Evolutionary conservation across 2,888 invertebrate species (phyloP), one percentile per base, ranked within the genome.

Genomic region (Cynaeus angustus): DNA sequence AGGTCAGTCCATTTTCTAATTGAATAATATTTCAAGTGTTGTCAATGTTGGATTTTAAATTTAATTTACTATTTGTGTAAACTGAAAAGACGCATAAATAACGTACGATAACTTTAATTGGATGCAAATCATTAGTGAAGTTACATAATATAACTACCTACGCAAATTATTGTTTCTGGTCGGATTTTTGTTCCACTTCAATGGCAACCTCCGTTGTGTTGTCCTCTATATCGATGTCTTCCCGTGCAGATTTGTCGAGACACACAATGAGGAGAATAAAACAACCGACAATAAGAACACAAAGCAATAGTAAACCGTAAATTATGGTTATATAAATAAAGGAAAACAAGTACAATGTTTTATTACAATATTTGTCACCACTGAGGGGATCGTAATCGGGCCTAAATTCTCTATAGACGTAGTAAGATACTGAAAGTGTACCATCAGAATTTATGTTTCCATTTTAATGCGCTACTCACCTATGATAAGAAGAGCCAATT

Each of bases 341-440:
- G 3, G 83, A 79, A 53, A 82, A 76, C 65, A 80, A 59, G 53
- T 83, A 83, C 0, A 80, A 76, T 6, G 79, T 80, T 72, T 81
- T 81, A 50, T 82, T 76, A 72, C 83, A 83, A 67, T 82, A 82
- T 4, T 59, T 30, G 13, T 13, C 37, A 16, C 71, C 74, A 48
- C 58, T 59, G 4, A 13, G n/a, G 9, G 77, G 74, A 21, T 77
- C 66, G 72, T 75, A 82, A 58, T 72, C 78, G 13, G 82, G 83
- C 56, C 78, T 71, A 72, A 78, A 83, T 13, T 74, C 79, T 67
- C 79, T 80, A 68, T 79, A 82, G 12, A 82, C 80, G 79, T 81
- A 83, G 65, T 76, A 81, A 3, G 79, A 77, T 61, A 81, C 83
- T 83, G 58, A 62, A 79, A 79, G 67, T 9, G 2, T 9, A n/a